phyloP scores from a whole-genome alignment of 2,888 invertebrate genomes.

The Scaptodrosophila latifasciaeformis region DNA sequence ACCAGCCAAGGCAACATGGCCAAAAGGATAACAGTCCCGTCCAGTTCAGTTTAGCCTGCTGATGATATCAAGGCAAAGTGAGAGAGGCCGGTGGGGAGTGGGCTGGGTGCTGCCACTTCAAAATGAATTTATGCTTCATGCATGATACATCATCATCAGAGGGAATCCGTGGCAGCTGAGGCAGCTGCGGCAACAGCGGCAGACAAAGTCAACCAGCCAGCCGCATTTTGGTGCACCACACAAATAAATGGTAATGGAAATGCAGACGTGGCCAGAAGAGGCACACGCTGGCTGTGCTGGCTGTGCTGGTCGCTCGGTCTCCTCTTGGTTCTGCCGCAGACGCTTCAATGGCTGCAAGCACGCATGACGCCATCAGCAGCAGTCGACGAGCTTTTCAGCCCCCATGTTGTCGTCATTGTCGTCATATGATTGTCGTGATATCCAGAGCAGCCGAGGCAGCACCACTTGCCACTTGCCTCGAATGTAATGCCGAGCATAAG shows the following conservation, averaged over 20 bases:
- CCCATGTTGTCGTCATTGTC: constrained; percentile 29
- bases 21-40: constrained; percentile 55
- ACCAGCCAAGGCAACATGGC: constrained; percentile 25
- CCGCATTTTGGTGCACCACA: constrained; percentile 37
- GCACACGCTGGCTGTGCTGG: constrained; percentile 33
- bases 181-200: constrained; percentile 7
- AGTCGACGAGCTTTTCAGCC: not conserved
- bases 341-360: constrained; percentile 54
- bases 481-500: constrained; percentile 67
- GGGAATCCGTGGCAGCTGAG: too few species aligned
- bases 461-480: constrained; percentile 42
- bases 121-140: constrained; percentile 69
- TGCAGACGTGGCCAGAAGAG: too few species aligned
- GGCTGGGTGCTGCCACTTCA: constrained; percentile 52
- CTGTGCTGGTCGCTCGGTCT: constrained; percentile 8
- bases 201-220: constrained; percentile 32
- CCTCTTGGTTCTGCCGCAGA: too few species aligned
- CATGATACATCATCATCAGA: constrained; percentile 62
- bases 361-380: constrained; percentile 39
- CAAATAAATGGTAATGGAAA: constrained; percentile 54
- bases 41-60: constrained; percentile 23
- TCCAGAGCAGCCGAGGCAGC: constrained; percentile 51
- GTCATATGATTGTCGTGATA: constrained; percentile 47
- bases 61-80: constrained; percentile 25
- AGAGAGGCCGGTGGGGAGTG: not conserved